Percentiles rank a stretch among this genome's conserved stretches.
These are phyloP conservation scores for Sialia sialis DNA, from an alignment of 2,113 vertebrate species.

Conservation along the genomic window DNA sequence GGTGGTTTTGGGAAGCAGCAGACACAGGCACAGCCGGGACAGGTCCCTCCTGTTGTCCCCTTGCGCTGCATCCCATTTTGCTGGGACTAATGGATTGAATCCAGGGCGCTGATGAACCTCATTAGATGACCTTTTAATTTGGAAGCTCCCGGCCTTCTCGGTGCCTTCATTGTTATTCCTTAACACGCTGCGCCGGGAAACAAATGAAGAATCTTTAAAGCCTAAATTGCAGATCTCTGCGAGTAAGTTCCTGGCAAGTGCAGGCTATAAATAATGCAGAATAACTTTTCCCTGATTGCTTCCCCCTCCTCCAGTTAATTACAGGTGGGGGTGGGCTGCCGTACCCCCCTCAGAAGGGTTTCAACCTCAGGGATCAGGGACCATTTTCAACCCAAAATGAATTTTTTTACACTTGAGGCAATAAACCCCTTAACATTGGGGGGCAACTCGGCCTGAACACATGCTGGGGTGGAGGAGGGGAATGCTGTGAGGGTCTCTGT, in stretches of 20 bases:
- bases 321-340: neutral
- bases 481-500: rapidly evolving
- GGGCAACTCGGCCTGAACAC: neutral
- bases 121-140: neutral
- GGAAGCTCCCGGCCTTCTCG: neutral
- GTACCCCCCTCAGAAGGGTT: neutral
- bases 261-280: slow-evolving; percentile 57
- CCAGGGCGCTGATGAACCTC: neutral
- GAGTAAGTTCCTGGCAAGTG: slow-evolving; percentile 59
- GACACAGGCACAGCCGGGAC: rapidly evolving
- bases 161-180: slow-evolving; percentile 54
- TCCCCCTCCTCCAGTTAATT: slow-evolving; percentile 35
- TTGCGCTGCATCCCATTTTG: rapidly evolving
- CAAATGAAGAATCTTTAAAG: slow-evolving; percentile 58
- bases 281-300: slow-evolving; percentile 63
- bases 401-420: neutral
- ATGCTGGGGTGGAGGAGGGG: neutral
- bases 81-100: neutral
- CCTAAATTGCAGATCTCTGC: slow-evolving; percentile 54
- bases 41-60: neutral
- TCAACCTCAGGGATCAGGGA: neutral
- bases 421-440: neutral
- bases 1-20: rapidly evolving
- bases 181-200: slow-evolving; percentile 1
- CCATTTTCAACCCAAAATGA: neutral